phyloP scores from a whole-genome alignment of 2,888 invertebrate species.

The Platycheirus rosarum region DNA sequence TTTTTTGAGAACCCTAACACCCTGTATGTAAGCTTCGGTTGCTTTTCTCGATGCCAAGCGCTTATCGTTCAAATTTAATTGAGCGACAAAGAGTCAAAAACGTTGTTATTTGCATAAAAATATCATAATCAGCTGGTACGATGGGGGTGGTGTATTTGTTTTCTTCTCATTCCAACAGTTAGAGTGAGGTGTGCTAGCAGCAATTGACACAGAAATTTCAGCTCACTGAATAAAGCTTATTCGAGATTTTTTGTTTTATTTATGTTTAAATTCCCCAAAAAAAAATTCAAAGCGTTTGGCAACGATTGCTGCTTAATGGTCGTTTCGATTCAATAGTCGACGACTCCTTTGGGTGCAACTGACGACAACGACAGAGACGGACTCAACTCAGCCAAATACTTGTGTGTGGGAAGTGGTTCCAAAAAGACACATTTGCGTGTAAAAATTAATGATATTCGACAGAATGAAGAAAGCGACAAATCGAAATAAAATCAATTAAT shows the following conservation, averaged over 20 bases:
- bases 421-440: constrained; percentile 52
- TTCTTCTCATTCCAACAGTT: no score
- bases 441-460: constrained; percentile 56
- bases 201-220: constrained; percentile 68
- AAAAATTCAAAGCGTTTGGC: constrained; percentile 31
- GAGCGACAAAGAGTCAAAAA: constrained; percentile 69
- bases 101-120: constrained; percentile 66
- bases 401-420: constrained; percentile 35
- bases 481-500: constrained; percentile 71
- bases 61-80: constrained; percentile 63
- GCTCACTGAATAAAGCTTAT: constrained; percentile 64
- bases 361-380: background rate
- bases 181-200: constrained; percentile 25
- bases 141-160: constrained; percentile 3
- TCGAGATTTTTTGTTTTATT: constrained; percentile 44
- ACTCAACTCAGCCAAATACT: background rate
- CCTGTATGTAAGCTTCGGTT: background rate
- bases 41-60: constrained; percentile 28
- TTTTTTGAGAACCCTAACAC: constrained; percentile 3
- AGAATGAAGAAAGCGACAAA: constrained; percentile 60
- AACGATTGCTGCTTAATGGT: constrained; percentile 45
- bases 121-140: constrained; percentile 61
- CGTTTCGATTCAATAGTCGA: background rate
- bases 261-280: constrained; percentile 24
- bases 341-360: constrained; percentile 13